Base-by-base conservation (phyloP, 1,140 invertebrate species). In the Cotesia glomerata region DNA sequence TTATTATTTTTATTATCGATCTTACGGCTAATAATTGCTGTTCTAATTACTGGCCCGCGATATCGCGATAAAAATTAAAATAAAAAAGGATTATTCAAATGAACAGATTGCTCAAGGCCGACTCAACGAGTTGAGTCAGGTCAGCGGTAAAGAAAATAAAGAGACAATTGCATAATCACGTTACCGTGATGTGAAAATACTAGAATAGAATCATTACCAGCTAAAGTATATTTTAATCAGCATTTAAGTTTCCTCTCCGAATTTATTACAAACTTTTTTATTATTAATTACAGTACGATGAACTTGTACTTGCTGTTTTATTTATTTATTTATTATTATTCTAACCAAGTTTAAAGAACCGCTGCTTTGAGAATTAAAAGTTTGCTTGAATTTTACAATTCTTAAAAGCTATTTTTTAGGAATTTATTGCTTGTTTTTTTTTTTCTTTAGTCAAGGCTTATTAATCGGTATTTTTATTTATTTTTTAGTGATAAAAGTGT, bases 81-180 rank as follows among this genome's bases (percentile, higher is more conserved):
- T 9, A 18, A 18, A 9, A 16, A 18, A 58, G 5, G 7, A 58
- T 18, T 5, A 58, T 58, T 18, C 11, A 9, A 45, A 58, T 26
- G 16, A 45, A 39, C 9, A 65, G 14, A 49, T 13, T 45, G 18
- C 7, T 49, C 63, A 65, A 65, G 63, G 63, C 63, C 63, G 45
- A 26, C 26, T 26, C 34, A 11, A 39, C 13, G n/a, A 49, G 63
- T 65, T 65, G 45, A 65, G 63, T 65, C 63, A 65, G 63, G 63
- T 65, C 63, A 65, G 63, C 63, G 39, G 45, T 51, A 16, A 36
- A 16, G 16, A 51, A 18, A 26, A 26, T 26, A 26, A 45, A 65
- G 63, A 65, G 36, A 51, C 63, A 49, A 18, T 65, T 65, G 63
- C 63, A 65, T 65, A 65, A 65, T 65, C 63, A 45, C 36, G 14